Percentiles rank a stretch among this genome's conserved stretches.
Evolutionary conservation across 2,888 invertebrate genomes (phyloP).

Genomic region (Isotomurus palustris): DNA sequence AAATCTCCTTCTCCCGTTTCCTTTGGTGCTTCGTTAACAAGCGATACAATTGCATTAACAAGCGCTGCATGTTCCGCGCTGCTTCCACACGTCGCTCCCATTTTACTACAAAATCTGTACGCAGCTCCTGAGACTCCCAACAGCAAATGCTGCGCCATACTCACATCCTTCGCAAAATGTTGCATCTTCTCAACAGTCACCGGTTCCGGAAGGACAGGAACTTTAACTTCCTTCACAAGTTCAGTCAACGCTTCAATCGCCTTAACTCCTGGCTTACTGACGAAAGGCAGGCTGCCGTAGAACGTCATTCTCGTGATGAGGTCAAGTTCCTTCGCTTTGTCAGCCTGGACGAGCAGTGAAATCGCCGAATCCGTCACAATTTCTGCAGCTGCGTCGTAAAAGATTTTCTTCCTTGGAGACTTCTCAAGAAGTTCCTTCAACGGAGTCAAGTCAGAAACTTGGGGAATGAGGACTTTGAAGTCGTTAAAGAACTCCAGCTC

Average conservation of each 20-base stretch:
- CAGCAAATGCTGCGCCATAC: slow-evolving; percentile 10
- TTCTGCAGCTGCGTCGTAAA: slow-evolving; percentile 7
- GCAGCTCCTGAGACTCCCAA: slow-evolving; percentile 31
- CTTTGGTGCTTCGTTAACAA: not conserved
- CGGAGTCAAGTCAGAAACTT: not conserved
- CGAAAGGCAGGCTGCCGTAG: slow-evolving; percentile 10
- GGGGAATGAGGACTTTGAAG: not conserved
- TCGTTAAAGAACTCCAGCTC: slow-evolving; percentile 8
- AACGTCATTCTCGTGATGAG: not conserved
- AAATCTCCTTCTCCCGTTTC: not conserved
- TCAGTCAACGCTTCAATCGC: slow-evolving; percentile 6
- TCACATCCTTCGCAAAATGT: not conserved
- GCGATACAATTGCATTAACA: slow-evolving; percentile 24
- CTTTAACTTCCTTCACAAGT: not conserved
- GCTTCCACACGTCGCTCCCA: slow-evolving; percentile 10
- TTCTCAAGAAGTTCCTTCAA: not conserved
- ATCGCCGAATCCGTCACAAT: not conserved
- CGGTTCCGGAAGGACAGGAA: not conserved
- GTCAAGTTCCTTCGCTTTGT: slow-evolving; percentile 5
- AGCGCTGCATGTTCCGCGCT: slow-evolving; percentile 13
- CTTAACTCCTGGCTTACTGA: slow-evolving; percentile 4
- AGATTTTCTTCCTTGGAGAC: not conserved
- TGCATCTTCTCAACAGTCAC: not conserved
- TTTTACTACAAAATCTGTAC: slow-evolving; percentile 25
- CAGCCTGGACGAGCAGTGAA: not conserved